phyloP scores from a whole-genome alignment of 2,797 vertebrate genomes.

The Pithecia hirsuta region DNA sequence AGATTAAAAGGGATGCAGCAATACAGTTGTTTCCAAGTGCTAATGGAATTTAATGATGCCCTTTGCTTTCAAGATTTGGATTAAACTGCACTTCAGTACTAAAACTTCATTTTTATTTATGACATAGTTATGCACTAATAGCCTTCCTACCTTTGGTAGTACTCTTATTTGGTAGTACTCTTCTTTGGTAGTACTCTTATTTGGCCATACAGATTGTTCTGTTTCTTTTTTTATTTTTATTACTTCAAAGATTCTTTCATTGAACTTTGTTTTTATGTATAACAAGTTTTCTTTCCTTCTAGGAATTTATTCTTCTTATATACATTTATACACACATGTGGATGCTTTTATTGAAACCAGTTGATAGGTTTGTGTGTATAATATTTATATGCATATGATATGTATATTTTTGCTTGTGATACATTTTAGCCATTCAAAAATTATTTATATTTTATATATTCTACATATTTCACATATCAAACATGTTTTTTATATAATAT shows the following conservation, averaged over 20 bases:
- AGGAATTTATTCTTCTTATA: constrained; percentile 28
- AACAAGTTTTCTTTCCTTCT: neutral
- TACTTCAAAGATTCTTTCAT: constrained; percentile 34
- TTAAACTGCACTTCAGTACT: neutral
- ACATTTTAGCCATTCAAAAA: neutral
- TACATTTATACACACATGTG: neutral
- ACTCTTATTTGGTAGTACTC: constrained; percentile 21
- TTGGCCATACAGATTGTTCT: constrained; percentile 14
- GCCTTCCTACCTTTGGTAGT: constrained; percentile 27
- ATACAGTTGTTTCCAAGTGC: constrained; percentile 17
- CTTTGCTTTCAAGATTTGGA: constrained; percentile 23
- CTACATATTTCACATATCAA: neutral
- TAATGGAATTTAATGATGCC: constrained; percentile 43
- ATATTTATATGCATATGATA: neutral
- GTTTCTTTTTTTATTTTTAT: constrained; percentile 35
- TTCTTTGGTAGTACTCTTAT: constrained; percentile 38
- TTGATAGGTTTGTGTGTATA: constrained; percentile 1
- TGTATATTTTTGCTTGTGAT: neutral
- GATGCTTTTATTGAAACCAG: neutral
- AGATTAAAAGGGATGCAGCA: constrained; percentile 1
- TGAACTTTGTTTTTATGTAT: constrained; percentile 58
- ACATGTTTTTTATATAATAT: neutral
- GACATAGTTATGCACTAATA: neutral
- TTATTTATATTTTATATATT: neutral
- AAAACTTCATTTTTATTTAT: constrained; percentile 59